Conservation (phyloP, 2,888 invertebrate genomes). For the Idaea aversata region DNA sequence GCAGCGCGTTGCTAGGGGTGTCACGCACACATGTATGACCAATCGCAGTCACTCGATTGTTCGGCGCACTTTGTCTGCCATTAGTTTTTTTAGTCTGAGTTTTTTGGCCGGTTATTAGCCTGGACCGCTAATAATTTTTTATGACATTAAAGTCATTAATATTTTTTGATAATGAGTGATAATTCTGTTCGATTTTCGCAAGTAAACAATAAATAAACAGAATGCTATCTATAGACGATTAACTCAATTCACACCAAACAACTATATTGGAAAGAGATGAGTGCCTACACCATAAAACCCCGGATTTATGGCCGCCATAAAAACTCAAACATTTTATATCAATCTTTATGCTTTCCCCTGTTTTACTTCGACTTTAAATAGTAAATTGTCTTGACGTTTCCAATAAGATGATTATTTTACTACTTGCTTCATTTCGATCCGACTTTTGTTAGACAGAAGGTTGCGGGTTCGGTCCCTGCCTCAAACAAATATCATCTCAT, state of each 20-base stretch:
- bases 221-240: background rate
- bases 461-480: no score
- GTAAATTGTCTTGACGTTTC: background rate
- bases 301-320: constrained; percentile 2
- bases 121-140: no score
- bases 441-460: background rate
- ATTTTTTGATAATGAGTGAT: no score
- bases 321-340: background rate
- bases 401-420: background rate
- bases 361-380: background rate
- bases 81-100: no score
- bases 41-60: no score
- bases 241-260: background rate
- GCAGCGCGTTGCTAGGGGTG: no score
- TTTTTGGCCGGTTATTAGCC: no score
- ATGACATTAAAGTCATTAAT: no score
- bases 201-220: constrained; percentile 3
- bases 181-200: no score
- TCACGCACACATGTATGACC: no score
- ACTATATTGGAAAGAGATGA: constrained; percentile 5
- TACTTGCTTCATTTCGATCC: background rate
- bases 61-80: no score
- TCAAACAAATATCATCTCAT: no score
- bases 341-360: background rate
- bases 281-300: constrained; percentile 1